Evolutionary conservation across 1,140 invertebrate species (phyloP).

Genomic region (Drosophila sechellia): DNA sequence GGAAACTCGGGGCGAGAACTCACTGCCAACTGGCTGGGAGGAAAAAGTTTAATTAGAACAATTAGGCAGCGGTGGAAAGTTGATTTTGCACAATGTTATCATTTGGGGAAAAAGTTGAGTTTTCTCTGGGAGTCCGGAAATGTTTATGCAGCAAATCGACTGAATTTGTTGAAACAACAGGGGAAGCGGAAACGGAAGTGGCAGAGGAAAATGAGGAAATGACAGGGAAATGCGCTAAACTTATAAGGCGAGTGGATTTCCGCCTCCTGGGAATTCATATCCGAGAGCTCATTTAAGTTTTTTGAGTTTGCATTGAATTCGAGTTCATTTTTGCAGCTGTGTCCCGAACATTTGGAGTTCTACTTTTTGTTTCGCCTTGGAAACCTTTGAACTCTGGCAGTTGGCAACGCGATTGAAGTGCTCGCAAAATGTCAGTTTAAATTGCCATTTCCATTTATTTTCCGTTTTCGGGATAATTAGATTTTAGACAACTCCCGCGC

Average conservation of each 20-base stretch:
- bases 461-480: conserved; percentile 54
- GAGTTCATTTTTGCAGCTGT: conserved; percentile 67
- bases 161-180: conserved; percentile 83
- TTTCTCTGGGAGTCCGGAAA: conserved; percentile 22
- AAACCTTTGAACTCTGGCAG: conserved; percentile 68
- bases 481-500: conserved; percentile 45
- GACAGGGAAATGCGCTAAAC: conserved; percentile 66
- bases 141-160: conserved; percentile 83
- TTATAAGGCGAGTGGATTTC: conserved; percentile 47
- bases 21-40: conserved; percentile 11
- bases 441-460: conserved; percentile 45
- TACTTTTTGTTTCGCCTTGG: conserved; percentile 12
- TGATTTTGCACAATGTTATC: conserved; percentile 54
- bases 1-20: conserved; percentile 19
- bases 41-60: conserved; percentile 76
- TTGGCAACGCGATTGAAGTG: conserved; percentile 37
- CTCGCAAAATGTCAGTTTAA: conserved; percentile 53
- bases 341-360: not conserved
- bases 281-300: conserved; percentile 69
- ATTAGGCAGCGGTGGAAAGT: conserved; percentile 53
- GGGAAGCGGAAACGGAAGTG: conserved; percentile 13
- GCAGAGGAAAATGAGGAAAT: conserved; percentile 30
- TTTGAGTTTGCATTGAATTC: conserved; percentile 64
- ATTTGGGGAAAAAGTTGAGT: conserved; percentile 56
- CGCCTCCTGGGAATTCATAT: conserved; percentile 5